Evolutionary conservation across 2,888 invertebrate genomes (phyloP).

Genomic region (Invenusta paracnida): DNA sequence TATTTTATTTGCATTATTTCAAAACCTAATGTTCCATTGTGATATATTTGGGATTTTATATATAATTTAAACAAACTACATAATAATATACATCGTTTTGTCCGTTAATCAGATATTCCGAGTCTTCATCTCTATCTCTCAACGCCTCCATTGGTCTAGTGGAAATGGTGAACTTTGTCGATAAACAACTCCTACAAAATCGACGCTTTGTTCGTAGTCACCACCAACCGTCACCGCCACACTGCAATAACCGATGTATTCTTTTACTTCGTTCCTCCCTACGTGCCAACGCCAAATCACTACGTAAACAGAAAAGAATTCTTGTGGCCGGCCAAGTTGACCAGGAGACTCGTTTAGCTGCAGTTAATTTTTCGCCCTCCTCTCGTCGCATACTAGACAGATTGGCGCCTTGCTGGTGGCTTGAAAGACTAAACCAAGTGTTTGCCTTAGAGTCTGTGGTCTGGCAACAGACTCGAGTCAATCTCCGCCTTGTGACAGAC

Average conservation of each 20-base stretch:
- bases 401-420: neutral
- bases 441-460: neutral
- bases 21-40: too few relatives aligned
- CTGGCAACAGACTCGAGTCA: neutral
- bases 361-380: neutral
- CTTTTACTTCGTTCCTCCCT: neutral
- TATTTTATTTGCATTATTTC: too few relatives aligned
- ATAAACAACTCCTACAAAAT: neutral
- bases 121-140: neutral
- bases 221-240: neutral
- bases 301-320: neutral
- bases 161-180: neutral
- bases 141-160: neutral
- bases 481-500: neutral
- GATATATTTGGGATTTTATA: too few relatives aligned
- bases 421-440: neutral
- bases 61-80: too few relatives aligned
- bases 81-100: too few relatives aligned
- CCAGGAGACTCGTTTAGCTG: neutral
- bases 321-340: neutral
- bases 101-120: neutral
- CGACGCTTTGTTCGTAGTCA: neutral
- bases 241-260: neutral
- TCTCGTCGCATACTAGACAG: too few relatives aligned
- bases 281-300: neutral